phyloP scores from a whole-genome alignment of 2,888 invertebrate genomes.

The Fissipunctia ypsillon region DNA sequence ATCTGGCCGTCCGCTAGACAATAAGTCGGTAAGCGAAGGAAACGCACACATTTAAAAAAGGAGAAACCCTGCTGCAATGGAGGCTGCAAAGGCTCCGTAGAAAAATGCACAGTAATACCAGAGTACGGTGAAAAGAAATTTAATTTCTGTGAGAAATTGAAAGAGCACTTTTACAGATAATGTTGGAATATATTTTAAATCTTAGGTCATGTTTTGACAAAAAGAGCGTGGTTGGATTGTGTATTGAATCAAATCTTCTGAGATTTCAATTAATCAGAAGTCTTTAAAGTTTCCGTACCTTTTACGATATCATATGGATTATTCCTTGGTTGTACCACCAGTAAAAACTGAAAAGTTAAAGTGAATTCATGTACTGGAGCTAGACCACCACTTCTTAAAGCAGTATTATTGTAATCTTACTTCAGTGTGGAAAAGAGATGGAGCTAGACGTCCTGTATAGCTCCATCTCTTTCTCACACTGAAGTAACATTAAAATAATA shows the following conservation, averaged over 20 bases:
- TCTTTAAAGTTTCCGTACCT: not conserved
- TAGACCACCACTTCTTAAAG: too few relatives aligned
- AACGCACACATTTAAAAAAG: constrained; percentile 69
- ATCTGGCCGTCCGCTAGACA: constrained; percentile 77
- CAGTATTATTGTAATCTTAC: too few relatives aligned
- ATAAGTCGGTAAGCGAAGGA: constrained; percentile 71
- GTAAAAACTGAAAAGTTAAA: not conserved
- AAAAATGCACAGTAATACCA: constrained; percentile 60
- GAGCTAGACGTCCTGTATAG: too few relatives aligned
- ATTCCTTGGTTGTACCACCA: not conserved
- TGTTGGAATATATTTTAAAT: constrained; percentile 7
- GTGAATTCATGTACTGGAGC: not conserved
- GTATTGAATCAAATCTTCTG: not conserved
- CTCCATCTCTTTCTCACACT: too few relatives aligned
- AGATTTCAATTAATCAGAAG: not conserved
- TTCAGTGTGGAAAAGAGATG: too few relatives aligned
- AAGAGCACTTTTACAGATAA: constrained; percentile 15
- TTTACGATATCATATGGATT: not conserved
- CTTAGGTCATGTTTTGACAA: not conserved
- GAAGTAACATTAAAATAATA: too few relatives aligned
- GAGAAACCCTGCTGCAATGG: constrained; percentile 29
- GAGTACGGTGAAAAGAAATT: constrained; percentile 32
- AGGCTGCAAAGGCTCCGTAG: constrained; percentile 35
- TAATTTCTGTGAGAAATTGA: constrained; percentile 39
- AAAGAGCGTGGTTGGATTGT: not conserved